Evolutionary conservation across 2,797 vertebrate species (phyloP), one percentile per base, ranked within the genome.

Genomic region (Emys orbicularis): DNA sequence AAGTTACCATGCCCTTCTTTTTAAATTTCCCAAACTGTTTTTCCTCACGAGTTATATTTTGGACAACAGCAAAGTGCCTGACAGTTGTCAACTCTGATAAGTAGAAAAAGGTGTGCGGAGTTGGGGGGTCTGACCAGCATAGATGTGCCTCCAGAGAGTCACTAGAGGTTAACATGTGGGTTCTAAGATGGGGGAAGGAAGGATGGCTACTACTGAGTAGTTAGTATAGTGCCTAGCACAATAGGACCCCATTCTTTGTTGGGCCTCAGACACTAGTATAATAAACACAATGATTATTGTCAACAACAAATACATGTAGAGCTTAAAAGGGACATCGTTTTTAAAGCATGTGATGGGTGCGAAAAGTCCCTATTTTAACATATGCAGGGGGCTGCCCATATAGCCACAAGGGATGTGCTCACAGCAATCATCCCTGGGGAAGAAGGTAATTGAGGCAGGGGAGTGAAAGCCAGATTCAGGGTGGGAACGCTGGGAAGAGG

Each of bases 291-390:
- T n/a, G n/a, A 41, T 41, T 21, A 37, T 11, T 5, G 37, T 41
- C 37, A 72, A 9, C 27, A 31, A 34, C 13, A 65, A n/a, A n/a
- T n/a, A n/a, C 34, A 65, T 5, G 16, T 16, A n/a, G 16, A 0
- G 4, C 15, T 8, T 18, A 65, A 19, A 65, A 19, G 4, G 34
- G 16, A n/a, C 16, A 19, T 19, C 0, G 34, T n/a, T 72, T 72
- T 37, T 41, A 41, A 41, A 41, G 4, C n/a, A 97, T 97, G 81
- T 41, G 52, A 90, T 50, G 16, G 79, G 76, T 47, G 44, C 44
- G 18, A 2, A 27, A 82, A 72, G 5, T 12, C 19, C 34, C 19
- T 23, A 10, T 23, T 72, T 72, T 41, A 9, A 10, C n/a, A 10
- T 12, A 37, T 5, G 10, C 65, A 12, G 19, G 41, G n/a, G 19